Evolutionary conservation across 2,888 invertebrate species (phyloP), one percentile per base, ranked within the genome.

Genomic region (Ellobium chinense): DNA sequence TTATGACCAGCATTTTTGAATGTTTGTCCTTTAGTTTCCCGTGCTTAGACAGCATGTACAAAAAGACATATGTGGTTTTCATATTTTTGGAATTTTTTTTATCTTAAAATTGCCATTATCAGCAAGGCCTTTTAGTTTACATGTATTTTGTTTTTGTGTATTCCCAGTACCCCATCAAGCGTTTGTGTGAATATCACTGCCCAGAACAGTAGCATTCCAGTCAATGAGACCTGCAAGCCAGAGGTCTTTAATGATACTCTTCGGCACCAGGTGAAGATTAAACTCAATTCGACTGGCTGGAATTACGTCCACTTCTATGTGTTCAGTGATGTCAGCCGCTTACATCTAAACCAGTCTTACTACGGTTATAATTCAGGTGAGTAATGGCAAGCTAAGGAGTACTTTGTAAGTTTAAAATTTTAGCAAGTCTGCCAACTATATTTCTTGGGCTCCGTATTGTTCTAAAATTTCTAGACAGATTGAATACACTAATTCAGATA

Each of bases 261-360:
- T 27, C 27, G 70, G 4, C 84, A 85, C 60, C 31, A 39, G n/a
- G 80, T 83, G 34, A 29, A 37, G 2, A 60, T 84, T 21, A 54
- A 66, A 18, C 69, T 84, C 18, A 72, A 46, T 7, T 14, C 60
- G 2, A 66, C 46, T 3, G 83, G 84, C 5, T 83, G 84, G 83
- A 60, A 80, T n/a, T 70, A 80, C 27, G 68, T 85, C 29, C 72
- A 77, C 39, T 70, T 84, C 18, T 69, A 79, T 1, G 65, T 85
- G 39, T 83, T 80, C 75, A 85, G 84, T 63, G 85, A 85, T 68
- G 76, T 85, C 68, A 83, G 83, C 72, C 70, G 68, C n/a, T 56
- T 81, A 29, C 60, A 75, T n/a, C 18, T 78, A 5, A 34, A 63
- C 0, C 63, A 78, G 58, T 62, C 73, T 14, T 77, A 78, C 62